phyloP scores from a whole-genome alignment of 2,113 vertebrate species.

The Psettodes erumei region DNA sequence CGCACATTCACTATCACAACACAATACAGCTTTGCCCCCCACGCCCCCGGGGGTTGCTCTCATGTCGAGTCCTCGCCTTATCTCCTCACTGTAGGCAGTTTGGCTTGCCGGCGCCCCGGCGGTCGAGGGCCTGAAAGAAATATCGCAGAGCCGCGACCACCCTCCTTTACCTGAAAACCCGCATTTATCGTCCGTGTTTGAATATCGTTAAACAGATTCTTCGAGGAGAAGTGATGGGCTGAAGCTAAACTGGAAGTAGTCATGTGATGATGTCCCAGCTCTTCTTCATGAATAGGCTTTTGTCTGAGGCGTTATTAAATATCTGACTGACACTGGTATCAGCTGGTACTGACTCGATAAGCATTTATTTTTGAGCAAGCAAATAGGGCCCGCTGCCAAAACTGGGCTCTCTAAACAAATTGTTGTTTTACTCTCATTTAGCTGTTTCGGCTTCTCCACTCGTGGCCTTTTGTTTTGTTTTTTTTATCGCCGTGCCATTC shows the following conservation, averaged over 20 bases:
- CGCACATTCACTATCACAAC: constrained; percentile 56
- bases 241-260: not conserved
- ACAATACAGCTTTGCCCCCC: constrained; percentile 54
- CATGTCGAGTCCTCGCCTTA: constrained; percentile 63
- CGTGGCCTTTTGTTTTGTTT: not conserved
- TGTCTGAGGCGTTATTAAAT: constrained; percentile 36
- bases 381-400: not conserved
- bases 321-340: constrained; percentile 14
- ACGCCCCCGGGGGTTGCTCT: constrained; percentile 71
- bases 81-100: constrained; percentile 42
- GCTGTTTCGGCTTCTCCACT: not conserved
- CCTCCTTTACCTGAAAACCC: constrained; percentile 5
- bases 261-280: not conserved
- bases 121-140: constrained; percentile 21
- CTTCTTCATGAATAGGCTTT: constrained; percentile 48
- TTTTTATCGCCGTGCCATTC: not conserved
- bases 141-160: constrained; percentile 1
- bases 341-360: not conserved
- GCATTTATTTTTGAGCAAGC: not conserved
- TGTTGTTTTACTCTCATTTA: not conserved
- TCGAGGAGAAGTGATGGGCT: not conserved
- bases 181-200: not conserved
- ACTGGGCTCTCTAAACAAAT: not conserved
- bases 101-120: constrained; percentile 20
- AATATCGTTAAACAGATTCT: not conserved